These are phyloP conservation scores for Palythoa grandiflora DNA, from an alignment of 92 coral and sea anemone genomes.

Conservation along the genomic window DNA sequence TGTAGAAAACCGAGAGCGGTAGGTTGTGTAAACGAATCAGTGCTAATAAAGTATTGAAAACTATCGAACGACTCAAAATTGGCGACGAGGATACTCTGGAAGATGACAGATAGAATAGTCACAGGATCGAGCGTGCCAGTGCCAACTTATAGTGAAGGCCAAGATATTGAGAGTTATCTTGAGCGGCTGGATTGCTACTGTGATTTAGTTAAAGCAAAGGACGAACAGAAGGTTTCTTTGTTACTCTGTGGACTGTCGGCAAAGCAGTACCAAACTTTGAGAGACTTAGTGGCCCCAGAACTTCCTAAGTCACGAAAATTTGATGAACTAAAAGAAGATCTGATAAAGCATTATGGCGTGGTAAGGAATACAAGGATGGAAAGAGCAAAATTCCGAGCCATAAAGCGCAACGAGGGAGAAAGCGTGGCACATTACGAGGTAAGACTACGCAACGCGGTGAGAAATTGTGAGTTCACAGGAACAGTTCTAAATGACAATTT, in stretches of 20 bases:
- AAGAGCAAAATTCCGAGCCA: not conserved
- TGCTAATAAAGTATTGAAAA: too few species aligned
- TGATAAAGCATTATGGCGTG: constrained; percentile 12
- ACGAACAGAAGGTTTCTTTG: not conserved
- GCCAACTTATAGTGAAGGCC: constrained; percentile 21
- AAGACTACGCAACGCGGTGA: constrained; percentile 28
- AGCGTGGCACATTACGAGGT: not conserved
- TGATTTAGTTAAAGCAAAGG: constrained; percentile 16
- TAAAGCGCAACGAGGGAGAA: not conserved
- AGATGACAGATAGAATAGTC: not conserved
- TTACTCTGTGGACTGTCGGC: too few species aligned
- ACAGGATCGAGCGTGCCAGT: not conserved
- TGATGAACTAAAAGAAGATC: not conserved
- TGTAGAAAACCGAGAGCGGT: too few species aligned
- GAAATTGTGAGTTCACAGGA: constrained; percentile 22
- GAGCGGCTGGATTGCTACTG: constrained; percentile 28
- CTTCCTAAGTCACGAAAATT: constrained; percentile 28
- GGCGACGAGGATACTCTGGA: constrained; percentile 2
- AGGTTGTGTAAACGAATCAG: too few species aligned
- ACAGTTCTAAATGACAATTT: not conserved
- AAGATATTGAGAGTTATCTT: not conserved
- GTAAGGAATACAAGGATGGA: not conserved
- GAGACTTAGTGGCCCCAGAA: too few species aligned
- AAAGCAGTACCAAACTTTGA: too few species aligned
- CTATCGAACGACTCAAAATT: not conserved